Conservation (phyloP, 2,113 vertebrate genomes). For the Xenopus tropicalis region UCB_Xtro_10.0 CM004444.2:84278001-84278500, state of each 20-base stretch:
- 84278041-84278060: neutral
- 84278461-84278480: no score
- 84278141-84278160: slow-evolving; percentile 22
- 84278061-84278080: slow-evolving; percentile 30
- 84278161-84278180: slow-evolving; percentile 35
- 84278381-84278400: no score
- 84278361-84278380: no score
- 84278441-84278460: no score
- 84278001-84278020: neutral
- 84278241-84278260: neutral
- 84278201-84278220: slow-evolving; percentile 16
- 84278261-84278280: neutral
- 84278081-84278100: slow-evolving; percentile 24
- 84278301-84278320: no score
- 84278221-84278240: slow-evolving; percentile 13
- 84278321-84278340: no score
- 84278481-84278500: no score
- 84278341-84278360: no score
- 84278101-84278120: slow-evolving; percentile 21
- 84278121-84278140: slow-evolving; percentile 36
- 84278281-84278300: no score
- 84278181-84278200: slow-evolving; percentile 37
- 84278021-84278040: slow-evolving; percentile 5
- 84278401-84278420: no score
- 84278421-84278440: no score